Conservation (phyloP, 2,888 invertebrate species). For the Acholoe squamosa region DNA sequence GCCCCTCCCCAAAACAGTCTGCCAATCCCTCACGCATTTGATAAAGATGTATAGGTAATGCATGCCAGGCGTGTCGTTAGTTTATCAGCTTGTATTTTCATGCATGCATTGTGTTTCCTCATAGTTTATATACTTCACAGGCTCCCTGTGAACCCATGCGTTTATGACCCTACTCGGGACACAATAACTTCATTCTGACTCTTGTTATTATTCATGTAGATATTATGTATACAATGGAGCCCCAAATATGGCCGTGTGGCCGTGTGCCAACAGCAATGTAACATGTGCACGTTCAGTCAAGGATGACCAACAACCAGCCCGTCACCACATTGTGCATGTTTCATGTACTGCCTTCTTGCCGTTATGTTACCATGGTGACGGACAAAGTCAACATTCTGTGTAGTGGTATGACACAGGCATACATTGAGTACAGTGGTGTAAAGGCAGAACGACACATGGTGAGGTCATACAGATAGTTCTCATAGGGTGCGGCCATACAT, state of each 20-base stretch:
- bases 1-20: no score
- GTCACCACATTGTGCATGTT: not conserved
- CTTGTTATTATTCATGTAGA: not conserved
- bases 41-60: no score
- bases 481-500: no score
- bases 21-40: no score
- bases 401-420: not conserved
- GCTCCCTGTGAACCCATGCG: no score
- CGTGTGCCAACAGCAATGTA: not conserved
- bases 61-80: no score
- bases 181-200: not conserved
- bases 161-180: not conserved
- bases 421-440: not conserved
- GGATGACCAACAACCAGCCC: not conserved
- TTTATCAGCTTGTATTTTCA: no score
- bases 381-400: slow-evolving; percentile 27
- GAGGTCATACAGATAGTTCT: not conserved
- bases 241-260: not conserved
- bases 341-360: not conserved
- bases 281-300: not conserved
- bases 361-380: not conserved
- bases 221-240: not conserved
- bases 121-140: no score
- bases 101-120: no score
- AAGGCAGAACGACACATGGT: not conserved